Conservation (phyloP, 1,140 invertebrate species). For the Olivierus martensii region DNA sequence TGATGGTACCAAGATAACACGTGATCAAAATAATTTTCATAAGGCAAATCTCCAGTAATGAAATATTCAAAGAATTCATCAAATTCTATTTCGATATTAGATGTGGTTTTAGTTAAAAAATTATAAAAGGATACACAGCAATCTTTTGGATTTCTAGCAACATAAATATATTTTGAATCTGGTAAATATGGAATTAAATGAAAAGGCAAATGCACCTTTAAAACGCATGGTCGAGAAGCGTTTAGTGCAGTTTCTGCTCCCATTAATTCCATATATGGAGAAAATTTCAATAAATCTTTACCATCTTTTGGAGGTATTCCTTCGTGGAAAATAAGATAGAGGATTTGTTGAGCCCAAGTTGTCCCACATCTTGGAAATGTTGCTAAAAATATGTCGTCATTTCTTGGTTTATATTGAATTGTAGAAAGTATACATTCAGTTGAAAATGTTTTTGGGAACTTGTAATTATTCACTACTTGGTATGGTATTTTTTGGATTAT, state of each 20-base stretch:
- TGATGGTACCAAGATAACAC: conserved; percentile 7
- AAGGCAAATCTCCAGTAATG: conserved; percentile 5
- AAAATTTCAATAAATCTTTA: neutral
- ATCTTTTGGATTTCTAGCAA: conserved; percentile 71
- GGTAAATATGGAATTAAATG: conserved; percentile 41
- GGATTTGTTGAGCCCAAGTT: conserved; percentile 1
- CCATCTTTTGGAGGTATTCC: neutral
- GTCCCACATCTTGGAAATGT: conserved; percentile 14
- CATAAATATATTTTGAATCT: conserved; percentile 47
- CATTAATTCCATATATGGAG: neutral
- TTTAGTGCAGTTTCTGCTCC: neutral
- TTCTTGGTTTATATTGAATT: neutral
- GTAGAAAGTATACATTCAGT: neutral
- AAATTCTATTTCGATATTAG: neutral
- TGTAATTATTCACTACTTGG: neutral
- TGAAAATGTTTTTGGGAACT: neutral
- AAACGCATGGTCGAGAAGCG: neutral
- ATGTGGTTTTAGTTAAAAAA: conserved; percentile 38
- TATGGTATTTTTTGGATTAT: no score
- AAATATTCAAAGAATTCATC: conserved; percentile 12
- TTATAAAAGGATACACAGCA: conserved; percentile 71
- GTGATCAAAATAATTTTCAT: conserved; percentile 10
- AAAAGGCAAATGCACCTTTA: conserved; percentile 48
- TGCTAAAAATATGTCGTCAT: conserved; percentile 12
- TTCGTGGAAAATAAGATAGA: neutral